Evolutionary conservation across 2,888 invertebrate species (phyloP), one percentile per base, ranked within the genome.

Genomic region (Calameuta filiformis): DNA sequence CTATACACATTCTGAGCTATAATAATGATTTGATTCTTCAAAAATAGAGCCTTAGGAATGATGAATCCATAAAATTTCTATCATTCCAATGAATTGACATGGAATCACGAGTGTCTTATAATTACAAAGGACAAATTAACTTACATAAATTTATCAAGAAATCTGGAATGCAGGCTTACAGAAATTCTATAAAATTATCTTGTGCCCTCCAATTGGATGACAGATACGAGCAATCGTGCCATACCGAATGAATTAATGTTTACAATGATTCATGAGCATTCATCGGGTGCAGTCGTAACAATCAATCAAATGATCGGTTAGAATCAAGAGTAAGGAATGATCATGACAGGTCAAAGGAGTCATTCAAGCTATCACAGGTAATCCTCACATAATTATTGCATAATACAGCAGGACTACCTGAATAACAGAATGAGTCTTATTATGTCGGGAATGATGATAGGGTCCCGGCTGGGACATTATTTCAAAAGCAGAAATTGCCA

Each of bases 321-420:
- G 31, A 12, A 71, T 56, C 71, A 71, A 71, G 31, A 71, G 71
- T 12, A 56, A 56, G 56, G 23, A 56, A 56, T 56, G 23, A 56
- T 56, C 9, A 23, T 56, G 56, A 56, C 75, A 56, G 79, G 79
- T 81, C 81, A 80, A 79, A 81, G 73, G 76, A 82, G 82, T 80
- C 82, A 79, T 68, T 68, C 71, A n/a, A 77, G 73, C 69, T 76
- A 79, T 79, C 79, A 79, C 40, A 69, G 34, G 76, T 35, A 76
- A 79, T 31, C 6, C 71, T 31, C 79, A 77, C 79, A 79, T 82
- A 78, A 79, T 74, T 73, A 80, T 82, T 79, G 56, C 81, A 78
- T 80, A 82, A 82, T 9, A 31, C 15, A 12, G 33, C 33, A 34
- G n/a, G 56, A 71, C 71, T 34, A 12, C 12, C 31, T 71, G 71